Base-by-base conservation (phyloP, 35 echinoderm and acorn worm species). In the Anneissia japonica region DNA sequence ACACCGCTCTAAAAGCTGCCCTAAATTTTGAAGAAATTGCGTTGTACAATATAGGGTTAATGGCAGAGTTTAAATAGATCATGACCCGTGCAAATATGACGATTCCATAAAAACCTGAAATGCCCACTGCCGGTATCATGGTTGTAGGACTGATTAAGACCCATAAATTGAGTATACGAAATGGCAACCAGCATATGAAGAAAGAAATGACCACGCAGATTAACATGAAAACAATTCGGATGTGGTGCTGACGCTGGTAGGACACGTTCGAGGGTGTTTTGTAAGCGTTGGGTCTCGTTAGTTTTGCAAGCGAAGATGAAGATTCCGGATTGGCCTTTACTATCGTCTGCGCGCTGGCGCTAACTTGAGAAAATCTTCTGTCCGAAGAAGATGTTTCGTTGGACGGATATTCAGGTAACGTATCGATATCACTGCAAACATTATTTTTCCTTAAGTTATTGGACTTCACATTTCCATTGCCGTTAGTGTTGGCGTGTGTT, bases 11-110 rank as follows among this genome's bases (percentile, higher is more conserved):
- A 64, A 97, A 97, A 5, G 94, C 90, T 46, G 72, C 77, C 30
- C 94, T 64, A 86, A 97, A 97, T 78, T 97, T 97, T 26, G 76
- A 87, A 1, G 91, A 90, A 30, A 97, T 93, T 34, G 93, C 81
- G 46, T 93, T 97, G 39, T 97, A 97, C 17, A 97, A 46, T 23
- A 97, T 76, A 16, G 94, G 94, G 37, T 97, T 97, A 64, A 97
- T 97, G 56, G 94, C 83, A 23, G 94, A 92, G 81, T 97, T 97
- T 0, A 93, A 79, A 38, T 97, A 97, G 0, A 97, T 81, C 23
- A 97, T 55, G 34, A 97, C 37, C 29, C 91, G 84, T 17, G 46
- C 36, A 85, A 79, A 72, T 12, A 89, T 38, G 35, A 93, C 77
- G 13, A 83, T 64, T 64, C 51, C 51, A 26, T 64, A 64, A 64